phyloP scores from a whole-genome alignment of 2,797 vertebrate species.

The Sebastolobus alascanus region DNA sequence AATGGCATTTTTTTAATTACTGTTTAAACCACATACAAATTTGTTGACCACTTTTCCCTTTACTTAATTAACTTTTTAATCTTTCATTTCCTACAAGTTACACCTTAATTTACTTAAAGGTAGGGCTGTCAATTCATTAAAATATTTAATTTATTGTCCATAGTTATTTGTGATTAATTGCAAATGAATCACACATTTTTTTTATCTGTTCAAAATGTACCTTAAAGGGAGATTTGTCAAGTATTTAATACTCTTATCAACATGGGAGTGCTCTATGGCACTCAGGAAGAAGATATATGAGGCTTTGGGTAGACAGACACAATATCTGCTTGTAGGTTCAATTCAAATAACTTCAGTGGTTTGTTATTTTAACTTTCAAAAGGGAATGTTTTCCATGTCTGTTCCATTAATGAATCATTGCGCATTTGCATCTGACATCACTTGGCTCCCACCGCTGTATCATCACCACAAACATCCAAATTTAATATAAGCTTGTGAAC shows the following conservation, averaged over 20 bases:
- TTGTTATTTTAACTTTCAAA: neutral
- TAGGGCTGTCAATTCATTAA: too few relatives aligned
- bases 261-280: neutral
- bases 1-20: neutral
- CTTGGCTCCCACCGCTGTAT: neutral
- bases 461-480: conserved; percentile 38
- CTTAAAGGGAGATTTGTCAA: too few relatives aligned
- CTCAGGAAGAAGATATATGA: neutral
- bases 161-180: too few relatives aligned
- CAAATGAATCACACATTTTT: too few relatives aligned
- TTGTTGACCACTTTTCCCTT: neutral
- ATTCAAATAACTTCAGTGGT: neutral
- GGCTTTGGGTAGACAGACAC: neutral
- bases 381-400: neutral
- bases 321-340: neutral
- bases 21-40: neutral
- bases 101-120: fast-evolving
- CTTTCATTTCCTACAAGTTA: neutral
- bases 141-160: too few relatives aligned
- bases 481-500: conserved; percentile 40
- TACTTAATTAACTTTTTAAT: neutral
- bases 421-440: conserved; percentile 20
- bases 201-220: too few relatives aligned
- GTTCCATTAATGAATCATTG: conserved; percentile 26
- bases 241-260: too few relatives aligned